Base-by-base conservation (phyloP, 2,797 vertebrate species). In the Melanotaenia parkinsoni region DNA sequence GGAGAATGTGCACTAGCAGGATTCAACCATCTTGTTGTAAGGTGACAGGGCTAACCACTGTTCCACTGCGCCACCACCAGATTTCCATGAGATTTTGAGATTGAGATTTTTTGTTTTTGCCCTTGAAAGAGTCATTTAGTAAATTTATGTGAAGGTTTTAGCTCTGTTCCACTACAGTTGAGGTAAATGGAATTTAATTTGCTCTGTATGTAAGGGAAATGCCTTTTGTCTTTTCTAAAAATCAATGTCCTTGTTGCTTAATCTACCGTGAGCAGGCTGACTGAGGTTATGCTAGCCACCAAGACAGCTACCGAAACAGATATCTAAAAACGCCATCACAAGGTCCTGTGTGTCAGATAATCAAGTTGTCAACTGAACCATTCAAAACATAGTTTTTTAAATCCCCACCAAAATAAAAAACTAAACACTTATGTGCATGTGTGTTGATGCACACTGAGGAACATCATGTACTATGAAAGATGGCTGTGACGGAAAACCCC, bases 61-160 rank as follows among this genome's bases (percentile, higher is more conserved):
- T 12, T 14, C 13, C 38, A 14, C 13, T 13, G 12, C 9, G 12
- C 9, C 10, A 37, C 10, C 8, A 37, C 12, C 13, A 7, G 38
- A 40, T 40, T 40, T 40, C 13, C 4, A 3, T 40, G 3, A 33
- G 51, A 59, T 1, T n/a, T 18, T n/a, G 2, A 58, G 28, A 35
- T 18, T n/a, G 2, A 58, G 28, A 35, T 78, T 51, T 2, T 12
- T 72, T 3, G 26, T 57, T 45, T 43, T 58, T 72, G 47, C 60
- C 67, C 43, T 54, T 70, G 47, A 1, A 59, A 71, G 24, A 0
- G 4, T 8, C 30, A 57, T 32, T 32, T 58, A 58, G 16, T 4
- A 58, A 58, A 58, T 9, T 4, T 20, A 20, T 33, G 8, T 58
- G 30, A 58, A 33, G 1, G 18, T 18, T 30, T 58, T 20, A 0